Evolutionary conservation across 2,888 invertebrate species (phyloP), one percentile per base, ranked within the genome.

Genomic region (Polymixis lichenea): DNA sequence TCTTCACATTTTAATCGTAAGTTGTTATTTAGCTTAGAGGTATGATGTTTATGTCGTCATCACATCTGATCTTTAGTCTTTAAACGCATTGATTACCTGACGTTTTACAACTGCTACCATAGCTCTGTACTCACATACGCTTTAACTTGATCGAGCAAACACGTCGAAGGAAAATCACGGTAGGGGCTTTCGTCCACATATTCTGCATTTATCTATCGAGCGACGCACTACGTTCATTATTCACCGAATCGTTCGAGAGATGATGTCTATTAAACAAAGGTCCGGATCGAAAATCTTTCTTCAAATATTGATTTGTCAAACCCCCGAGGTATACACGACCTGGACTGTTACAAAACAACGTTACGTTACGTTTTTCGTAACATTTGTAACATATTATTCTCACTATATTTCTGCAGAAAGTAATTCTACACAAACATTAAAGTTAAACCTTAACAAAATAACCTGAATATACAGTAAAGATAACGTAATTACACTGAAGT

Each of bases 401-500:
- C 6, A 43, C 1, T 61, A 8, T 61, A 5, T n/a, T 62, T 32
- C 32, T 13, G 15, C 22, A n/a, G 17, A n/a, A n/a, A 64, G 11
- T 3, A 51, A 53, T 22, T 66, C 17, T 51, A 15, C 28, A n/a
- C 32, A 32, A n/a, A n/a, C n/a, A 32, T 67, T 17, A 11, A 67
- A 17, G n/a, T n/a, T 6, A 32, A 53, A 32, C 32, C 22, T n/a
- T n/a, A 32, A 17, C 9, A 32, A 22, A 77, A 61, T 55, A 15
- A n/a, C 11, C n/a, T 61, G 43, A 13, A 46, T 19, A 68, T 8
- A 28, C 17, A 46, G 43, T 1, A 74, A 28, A 46, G 32, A 25
- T 67, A 62, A 58, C 8, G n/a, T 55, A 58, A 62, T 60, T 64
- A 68, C 53, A 51, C 51, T 49, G 22, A 8, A 60, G 70, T 72